Evolutionary conservation across 1,140 invertebrate genomes (phyloP).

Genomic region (Carcinoscorpius rotundicauda): DNA sequence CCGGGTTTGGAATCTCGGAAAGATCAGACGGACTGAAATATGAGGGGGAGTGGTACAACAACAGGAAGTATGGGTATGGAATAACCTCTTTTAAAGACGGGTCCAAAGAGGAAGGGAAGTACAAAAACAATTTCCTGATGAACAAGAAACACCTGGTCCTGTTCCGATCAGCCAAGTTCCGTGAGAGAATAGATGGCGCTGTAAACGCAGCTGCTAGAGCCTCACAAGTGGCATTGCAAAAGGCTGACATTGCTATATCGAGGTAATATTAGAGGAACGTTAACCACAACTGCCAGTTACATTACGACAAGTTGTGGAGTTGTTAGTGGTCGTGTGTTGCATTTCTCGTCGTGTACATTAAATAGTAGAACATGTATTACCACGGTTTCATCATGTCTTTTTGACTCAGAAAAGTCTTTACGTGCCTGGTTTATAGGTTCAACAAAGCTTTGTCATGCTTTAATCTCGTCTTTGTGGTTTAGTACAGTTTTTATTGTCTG

Average conservation of each 20-base stretch:
- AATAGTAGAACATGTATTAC: too few species aligned
- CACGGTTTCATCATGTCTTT: too few species aligned
- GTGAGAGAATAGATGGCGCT: conserved; percentile 90
- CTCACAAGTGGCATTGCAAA: conserved; percentile 94
- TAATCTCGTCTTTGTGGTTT: too few species aligned
- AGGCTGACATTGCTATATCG: conserved; percentile 96
- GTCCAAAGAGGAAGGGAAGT: conserved; percentile 92
- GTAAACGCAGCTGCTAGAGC: conserved; percentile 86
- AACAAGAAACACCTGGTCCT: conserved; percentile 97
- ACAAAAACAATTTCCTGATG: conserved; percentile 97
- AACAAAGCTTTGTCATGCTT: too few species aligned
- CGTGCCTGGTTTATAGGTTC: too few species aligned
- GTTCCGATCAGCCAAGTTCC: conserved; percentile 89
- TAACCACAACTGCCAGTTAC: too few species aligned
- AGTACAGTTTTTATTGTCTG: too few species aligned
- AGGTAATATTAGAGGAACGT: conserved; percentile 42
- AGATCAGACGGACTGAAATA: conserved; percentile 92
- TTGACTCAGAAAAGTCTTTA: too few species aligned
- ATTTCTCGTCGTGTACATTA: too few species aligned
- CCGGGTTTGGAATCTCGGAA: conserved; percentile 92
- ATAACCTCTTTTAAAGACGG: conserved; percentile 95
- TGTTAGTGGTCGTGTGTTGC: too few species aligned
- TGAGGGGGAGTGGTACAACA: conserved; percentile 99
- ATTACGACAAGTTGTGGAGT: too few species aligned
- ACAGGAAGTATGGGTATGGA: conserved; percentile 99